Evolutionary conservation across 2,888 invertebrate species (phyloP).

Genomic region (Steromphala cineraria): DNA sequence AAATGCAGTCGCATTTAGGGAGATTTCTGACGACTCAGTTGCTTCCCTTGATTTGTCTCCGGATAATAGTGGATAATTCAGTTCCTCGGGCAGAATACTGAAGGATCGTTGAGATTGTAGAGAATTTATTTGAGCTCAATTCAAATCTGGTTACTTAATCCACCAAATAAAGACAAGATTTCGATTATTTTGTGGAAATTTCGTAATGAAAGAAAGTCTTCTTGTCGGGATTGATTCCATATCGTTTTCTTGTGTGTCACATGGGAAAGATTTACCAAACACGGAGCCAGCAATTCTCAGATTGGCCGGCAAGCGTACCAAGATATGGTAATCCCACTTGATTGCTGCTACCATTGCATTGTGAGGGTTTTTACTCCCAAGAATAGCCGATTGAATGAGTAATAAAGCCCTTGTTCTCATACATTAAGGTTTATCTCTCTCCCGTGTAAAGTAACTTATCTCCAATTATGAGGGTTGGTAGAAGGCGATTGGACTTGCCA

Average conservation of each 20-base stretch:
- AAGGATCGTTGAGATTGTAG: too few relatives aligned
- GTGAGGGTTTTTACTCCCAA: constrained; percentile 16
- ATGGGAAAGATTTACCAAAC: too few relatives aligned
- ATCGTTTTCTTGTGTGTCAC: too few relatives aligned
- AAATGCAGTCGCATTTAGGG: neutral
- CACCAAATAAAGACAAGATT: too few relatives aligned
- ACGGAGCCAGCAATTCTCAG: neutral
- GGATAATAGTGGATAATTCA: too few relatives aligned
- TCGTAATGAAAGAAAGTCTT: too few relatives aligned
- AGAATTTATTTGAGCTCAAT: too few relatives aligned
- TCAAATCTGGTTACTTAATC: too few relatives aligned
- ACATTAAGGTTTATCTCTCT: constrained; percentile 15
- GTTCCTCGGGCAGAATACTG: too few relatives aligned
- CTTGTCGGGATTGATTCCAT: too few relatives aligned
- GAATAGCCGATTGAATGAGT: neutral
- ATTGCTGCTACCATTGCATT: constrained; percentile 17
- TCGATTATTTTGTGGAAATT: too few relatives aligned
- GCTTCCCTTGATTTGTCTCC: too few relatives aligned
- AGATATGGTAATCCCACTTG: constrained; percentile 17
- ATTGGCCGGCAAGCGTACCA: neutral
- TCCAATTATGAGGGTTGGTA: constrained; percentile 18
- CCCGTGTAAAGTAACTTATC: constrained; percentile 20
- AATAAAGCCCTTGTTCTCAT: constrained; percentile 17
- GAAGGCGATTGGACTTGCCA: neutral
- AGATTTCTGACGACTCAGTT: neutral